Evolutionary conservation across 2,113 vertebrate genomes (phyloP), one percentile per base, ranked within the genome.

Genomic region (Dicentrarchus labrax): DNA sequence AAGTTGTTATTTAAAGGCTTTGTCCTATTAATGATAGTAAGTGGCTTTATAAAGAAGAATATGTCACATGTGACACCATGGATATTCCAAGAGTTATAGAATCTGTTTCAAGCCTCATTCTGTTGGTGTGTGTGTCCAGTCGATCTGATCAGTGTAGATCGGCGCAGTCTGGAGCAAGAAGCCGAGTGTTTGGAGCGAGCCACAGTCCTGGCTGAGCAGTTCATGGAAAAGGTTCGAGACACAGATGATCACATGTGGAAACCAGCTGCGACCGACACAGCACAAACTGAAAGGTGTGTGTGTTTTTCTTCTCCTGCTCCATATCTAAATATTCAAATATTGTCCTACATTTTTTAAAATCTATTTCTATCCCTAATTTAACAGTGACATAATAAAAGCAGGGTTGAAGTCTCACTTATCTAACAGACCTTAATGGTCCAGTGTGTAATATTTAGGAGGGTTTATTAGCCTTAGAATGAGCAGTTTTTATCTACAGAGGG

Each of bases 111-210:
- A 22, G 4, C 36, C 3, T 47, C 4, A 0, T 57, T 38, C 95
- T 96, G 88, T 94, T 95, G 88, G 17, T 54, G 5, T 73, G n/a
- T 82, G 62, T 68, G 15, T 54, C 92, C 93, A 99, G 98, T 99
- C 88, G 98, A 99, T 90, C 91, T 99, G 91, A 98, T 97, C 93
- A 98, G 96, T 86, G 95, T 99, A 0, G 95, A 99, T 83, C 96
- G 97, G 4, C 96, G 95, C 84, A 97, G 87, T 62, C 74, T 87
- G 53, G 97, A 99, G 82, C 93, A 67, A 78, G 97, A 99, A 88
- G 86, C 83, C 1, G 94, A 97, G 90, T 96, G 96, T 91, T 87
- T 57, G 89, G 93, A 96, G 81, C 96, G 94, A 79, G 95, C 94
- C 19, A 88, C 65, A 39, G 82, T 86, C 7, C 95, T 99, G 69